A percentile compares a stretch with the other conserved stretches of the same genome.
Conservation (phyloP, 2,888 invertebrate genomes). For the Scaptomyza cyrtandrae region DNA sequence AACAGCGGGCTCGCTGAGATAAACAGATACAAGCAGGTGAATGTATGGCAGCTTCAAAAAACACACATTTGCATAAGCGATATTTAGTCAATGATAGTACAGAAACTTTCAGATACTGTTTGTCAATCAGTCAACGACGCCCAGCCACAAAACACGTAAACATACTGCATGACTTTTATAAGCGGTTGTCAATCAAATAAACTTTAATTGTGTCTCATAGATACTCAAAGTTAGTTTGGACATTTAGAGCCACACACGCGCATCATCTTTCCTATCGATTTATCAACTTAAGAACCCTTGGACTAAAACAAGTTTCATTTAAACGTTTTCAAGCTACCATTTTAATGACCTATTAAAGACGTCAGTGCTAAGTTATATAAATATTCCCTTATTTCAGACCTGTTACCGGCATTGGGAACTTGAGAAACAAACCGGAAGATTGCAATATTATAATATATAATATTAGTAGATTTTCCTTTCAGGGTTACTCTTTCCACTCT, state of each 20-base stretch:
- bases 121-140: background rate
- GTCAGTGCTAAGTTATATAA: conserved; percentile 30
- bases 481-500: no score
- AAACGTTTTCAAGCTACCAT: conserved; percentile 38
- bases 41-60: conserved; percentile 20
- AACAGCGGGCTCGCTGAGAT: conserved; percentile 36
- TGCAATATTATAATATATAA: no score
- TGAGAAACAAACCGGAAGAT: conserved; percentile 14
- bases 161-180: background rate
- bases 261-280: conserved; percentile 15
- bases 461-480: no score
- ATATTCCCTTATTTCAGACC: conserved; percentile 26
- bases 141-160: background rate
- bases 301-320: conserved; percentile 36
- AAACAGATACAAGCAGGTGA: conserved; percentile 43
- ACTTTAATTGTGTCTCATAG: background rate
- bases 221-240: background rate
- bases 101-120: conserved; percentile 9
- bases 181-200: conserved; percentile 1
- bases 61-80: conserved; percentile 13
- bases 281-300: conserved; percentile 37
- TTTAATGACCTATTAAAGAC: conserved; percentile 53
- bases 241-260: conserved; percentile 2
- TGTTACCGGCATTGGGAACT: conserved; percentile 17
- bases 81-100: conserved; percentile 17